Evolutionary conservation across 2,888 invertebrate species (phyloP).

Genomic region (Smittia aterrima): DNA sequence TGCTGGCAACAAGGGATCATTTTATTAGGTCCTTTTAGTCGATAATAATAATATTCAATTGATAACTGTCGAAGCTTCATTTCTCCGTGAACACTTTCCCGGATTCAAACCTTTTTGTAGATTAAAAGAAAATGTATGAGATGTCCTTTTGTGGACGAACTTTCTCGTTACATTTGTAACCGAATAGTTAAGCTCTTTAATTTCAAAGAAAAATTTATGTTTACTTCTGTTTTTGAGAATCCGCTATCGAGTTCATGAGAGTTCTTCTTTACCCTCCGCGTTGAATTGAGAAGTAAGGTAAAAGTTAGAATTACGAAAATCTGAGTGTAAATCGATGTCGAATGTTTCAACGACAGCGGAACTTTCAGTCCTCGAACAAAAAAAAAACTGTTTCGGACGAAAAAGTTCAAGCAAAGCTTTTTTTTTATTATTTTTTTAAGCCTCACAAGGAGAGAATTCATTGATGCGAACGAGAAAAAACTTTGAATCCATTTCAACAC

Average conservation of each 20-base stretch:
- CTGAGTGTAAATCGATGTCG: too few relatives aligned
- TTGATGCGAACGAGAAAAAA: neutral
- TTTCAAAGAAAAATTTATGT: slow-evolving; percentile 15
- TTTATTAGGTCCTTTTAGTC: slow-evolving; percentile 37
- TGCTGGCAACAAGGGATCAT: slow-evolving; percentile 37
- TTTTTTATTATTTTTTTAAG: neutral
- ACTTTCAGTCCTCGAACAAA: neutral
- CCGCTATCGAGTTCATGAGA: too few relatives aligned
- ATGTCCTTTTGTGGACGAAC: neutral
- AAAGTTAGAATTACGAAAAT: too few relatives aligned
- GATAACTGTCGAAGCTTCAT: slow-evolving; percentile 21
- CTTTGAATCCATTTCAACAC: neutral
- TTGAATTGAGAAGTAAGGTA: too few relatives aligned
- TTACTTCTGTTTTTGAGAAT: neutral
- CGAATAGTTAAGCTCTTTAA: slow-evolving; percentile 34
- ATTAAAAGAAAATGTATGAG: neutral
- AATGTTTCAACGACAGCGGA: too few relatives aligned
- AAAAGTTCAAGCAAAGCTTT: neutral
- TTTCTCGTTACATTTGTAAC: neutral
- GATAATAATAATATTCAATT: slow-evolving; percentile 38
- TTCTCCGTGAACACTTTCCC: too few relatives aligned
- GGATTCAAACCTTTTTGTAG: neutral
- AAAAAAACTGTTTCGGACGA: neutral
- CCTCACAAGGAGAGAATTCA: neutral
- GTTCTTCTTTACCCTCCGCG: too few relatives aligned